phyloP scores from a whole-genome alignment of 2,113 vertebrate species.

The Holacanthus passer region DNA sequence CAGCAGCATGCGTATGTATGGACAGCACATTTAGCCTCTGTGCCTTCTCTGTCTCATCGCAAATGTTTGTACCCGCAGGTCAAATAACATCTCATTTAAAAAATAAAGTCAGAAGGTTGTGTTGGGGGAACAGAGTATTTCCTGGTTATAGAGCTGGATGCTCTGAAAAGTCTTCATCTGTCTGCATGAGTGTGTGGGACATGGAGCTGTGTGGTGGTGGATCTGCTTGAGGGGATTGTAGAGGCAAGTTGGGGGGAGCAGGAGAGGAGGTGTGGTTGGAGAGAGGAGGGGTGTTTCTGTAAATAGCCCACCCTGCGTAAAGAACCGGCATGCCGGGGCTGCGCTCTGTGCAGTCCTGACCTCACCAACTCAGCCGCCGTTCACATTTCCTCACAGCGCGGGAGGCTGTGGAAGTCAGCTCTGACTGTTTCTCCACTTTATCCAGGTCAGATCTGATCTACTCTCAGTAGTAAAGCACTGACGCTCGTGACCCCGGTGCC shows the following conservation, averaged over 20 bases:
- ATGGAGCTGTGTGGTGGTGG: conserved; percentile 61
- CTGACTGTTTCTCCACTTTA: conserved; percentile 62
- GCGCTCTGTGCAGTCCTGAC: conserved; percentile 62
- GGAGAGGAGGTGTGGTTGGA: conserved; percentile 1
- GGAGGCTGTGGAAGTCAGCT: conserved; percentile 50
- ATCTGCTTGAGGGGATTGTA: conserved; percentile 63
- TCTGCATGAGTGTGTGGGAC: conserved; percentile 64
- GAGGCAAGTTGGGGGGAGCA: conserved; percentile 21
- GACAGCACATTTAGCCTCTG: conserved; percentile 53
- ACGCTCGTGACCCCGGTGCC: conserved; percentile 45
- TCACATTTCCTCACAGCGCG: conserved; percentile 65
- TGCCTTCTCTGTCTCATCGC: conserved; percentile 24
- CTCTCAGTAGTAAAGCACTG: conserved; percentile 61
- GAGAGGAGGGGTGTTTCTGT: conserved; percentile 50
- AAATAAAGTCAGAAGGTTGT: conserved; percentile 25
- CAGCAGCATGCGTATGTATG: conserved; percentile 52
- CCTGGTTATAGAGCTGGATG: conserved; percentile 27
- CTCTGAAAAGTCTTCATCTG: conserved; percentile 67
- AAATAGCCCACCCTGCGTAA: conserved; percentile 77
- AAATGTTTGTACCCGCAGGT: conserved; percentile 27
- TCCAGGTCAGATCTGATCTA: conserved; percentile 72
- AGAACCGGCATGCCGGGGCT: conserved; percentile 59
- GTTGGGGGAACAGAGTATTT: conserved; percentile 3
- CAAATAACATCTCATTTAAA: conserved; percentile 54
- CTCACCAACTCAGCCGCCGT: conserved; percentile 56